Conservation (phyloP, 2,113 vertebrate species). For the Nettapus auritus region DNA sequence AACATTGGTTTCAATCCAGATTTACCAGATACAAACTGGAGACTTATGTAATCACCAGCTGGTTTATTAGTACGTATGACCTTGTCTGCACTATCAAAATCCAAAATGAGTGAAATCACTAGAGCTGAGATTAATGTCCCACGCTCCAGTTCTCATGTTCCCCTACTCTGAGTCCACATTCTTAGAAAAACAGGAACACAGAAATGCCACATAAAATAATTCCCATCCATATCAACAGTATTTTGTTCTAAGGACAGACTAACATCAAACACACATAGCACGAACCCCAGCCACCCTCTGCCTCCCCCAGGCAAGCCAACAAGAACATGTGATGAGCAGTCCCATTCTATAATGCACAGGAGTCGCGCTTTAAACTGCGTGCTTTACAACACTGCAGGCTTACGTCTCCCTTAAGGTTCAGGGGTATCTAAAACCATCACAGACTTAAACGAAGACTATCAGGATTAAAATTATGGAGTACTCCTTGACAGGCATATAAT, state of each 20-base stretch:
- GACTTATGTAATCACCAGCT: background rate
- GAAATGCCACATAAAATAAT: background rate
- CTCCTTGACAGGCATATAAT: background rate
- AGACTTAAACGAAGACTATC: background rate
- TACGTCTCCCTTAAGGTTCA: background rate
- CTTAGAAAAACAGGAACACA: background rate
- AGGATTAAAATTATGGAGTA: background rate
- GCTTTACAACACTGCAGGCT: background rate
- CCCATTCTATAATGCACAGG: background rate
- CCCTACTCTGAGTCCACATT: background rate
- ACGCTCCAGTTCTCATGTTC: background rate
- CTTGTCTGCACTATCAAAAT: background rate
- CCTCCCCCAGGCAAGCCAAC: background rate
- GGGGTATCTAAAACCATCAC: background rate
- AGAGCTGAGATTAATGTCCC: background rate
- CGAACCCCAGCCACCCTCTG: background rate
- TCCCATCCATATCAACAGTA: background rate
- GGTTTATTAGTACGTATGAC: background rate
- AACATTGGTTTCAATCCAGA: background rate
- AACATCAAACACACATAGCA: background rate
- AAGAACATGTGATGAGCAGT: background rate
- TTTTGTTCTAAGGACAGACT: background rate
- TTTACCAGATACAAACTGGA: background rate
- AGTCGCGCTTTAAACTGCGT: background rate
- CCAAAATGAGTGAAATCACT: background rate